phyloP scores from a whole-genome alignment of 2,113 vertebrate species.

The Malaclemys terrapin region DNA sequence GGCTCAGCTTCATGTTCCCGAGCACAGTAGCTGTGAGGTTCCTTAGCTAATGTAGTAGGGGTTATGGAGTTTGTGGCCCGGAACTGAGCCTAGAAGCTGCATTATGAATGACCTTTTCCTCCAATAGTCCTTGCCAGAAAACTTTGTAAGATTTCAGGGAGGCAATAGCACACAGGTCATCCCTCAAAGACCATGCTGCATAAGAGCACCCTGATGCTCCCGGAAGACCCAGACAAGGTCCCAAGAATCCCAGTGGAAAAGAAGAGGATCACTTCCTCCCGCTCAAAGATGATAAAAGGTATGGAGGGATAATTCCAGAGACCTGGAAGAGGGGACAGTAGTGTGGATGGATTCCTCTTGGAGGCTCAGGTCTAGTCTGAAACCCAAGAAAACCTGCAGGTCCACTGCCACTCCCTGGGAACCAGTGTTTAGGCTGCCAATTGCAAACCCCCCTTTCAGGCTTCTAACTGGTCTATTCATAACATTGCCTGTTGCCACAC shows the following conservation, averaged over 20 bases:
- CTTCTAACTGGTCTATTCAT: background rate
- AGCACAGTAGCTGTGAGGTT: background rate
- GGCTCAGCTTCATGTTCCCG: slow-evolving; percentile 4
- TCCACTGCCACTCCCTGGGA: background rate
- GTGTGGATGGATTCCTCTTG: background rate
- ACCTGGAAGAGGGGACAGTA: background rate
- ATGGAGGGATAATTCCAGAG: background rate
- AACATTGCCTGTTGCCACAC: slow-evolving; percentile 9
- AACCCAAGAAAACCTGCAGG: background rate
- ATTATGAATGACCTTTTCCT: background rate
- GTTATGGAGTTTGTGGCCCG: slow-evolving; percentile 44
- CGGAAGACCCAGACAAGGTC: background rate
- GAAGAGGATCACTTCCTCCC: background rate
- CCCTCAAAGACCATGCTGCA: background rate
- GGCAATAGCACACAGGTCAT: background rate
- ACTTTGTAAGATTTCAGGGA: background rate
- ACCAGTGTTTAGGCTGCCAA: background rate
- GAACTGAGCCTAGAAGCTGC: background rate
- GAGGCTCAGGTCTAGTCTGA: background rate
- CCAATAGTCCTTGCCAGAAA: background rate
- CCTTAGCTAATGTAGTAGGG: background rate
- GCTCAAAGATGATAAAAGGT: background rate
- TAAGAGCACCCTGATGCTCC: background rate
- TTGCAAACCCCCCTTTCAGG: background rate
- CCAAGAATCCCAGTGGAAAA: background rate